Evolutionary conservation across 1,140 invertebrate genomes (phyloP), one percentile per base, ranked within the genome.

Genomic region (Tribolium castaneum): DNA sequence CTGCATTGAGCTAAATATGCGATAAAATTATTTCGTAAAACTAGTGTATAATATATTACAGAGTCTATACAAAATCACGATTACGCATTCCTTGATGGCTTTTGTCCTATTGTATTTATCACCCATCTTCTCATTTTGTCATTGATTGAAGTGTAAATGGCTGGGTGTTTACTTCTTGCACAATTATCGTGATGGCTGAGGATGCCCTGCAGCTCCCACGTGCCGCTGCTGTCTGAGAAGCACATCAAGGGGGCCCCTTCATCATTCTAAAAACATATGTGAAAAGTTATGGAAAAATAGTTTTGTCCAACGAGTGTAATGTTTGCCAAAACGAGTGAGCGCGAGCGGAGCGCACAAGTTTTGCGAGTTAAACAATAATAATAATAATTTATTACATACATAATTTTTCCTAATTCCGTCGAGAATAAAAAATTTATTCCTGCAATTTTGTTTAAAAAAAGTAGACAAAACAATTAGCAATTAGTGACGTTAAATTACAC

Each of bases 191-290:
- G 90, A 80, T 90, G 88, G 83, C 89, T 91, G 34, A 92, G 85
- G 76, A 91, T 84, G 25, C 91, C 91, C 76, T 91, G 90, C 39
- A 92, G 87, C 85, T 91, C 90, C 91, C 91, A 92, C 71, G 85
- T 85, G 35, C 86, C 88, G 1, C 81, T 80, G 7, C 85, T 85
- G 56, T 91, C 89, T 34, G 85, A 90, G 78, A 89, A 86, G 79
- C 92, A 92, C 89, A 92, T 91, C 39, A 92, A 81, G 12, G 91
- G 91, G 6, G 90, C 90, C 51, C 91, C 91, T 86, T 91, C 90
- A 82, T 92, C 91, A 80, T 91, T 91, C 92, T 92, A 78, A 77
- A 89, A 88, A 19, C 16, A 19, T 19, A 19, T 2, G 2, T 19
- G 16, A 19, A 19, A 19, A 19, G 16, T 19, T 19, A 19, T 19